These are phyloP conservation scores for Bacillus rossius DNA, from an alignment of 1,140 invertebrate species.

Conservation along the genomic window DNA sequence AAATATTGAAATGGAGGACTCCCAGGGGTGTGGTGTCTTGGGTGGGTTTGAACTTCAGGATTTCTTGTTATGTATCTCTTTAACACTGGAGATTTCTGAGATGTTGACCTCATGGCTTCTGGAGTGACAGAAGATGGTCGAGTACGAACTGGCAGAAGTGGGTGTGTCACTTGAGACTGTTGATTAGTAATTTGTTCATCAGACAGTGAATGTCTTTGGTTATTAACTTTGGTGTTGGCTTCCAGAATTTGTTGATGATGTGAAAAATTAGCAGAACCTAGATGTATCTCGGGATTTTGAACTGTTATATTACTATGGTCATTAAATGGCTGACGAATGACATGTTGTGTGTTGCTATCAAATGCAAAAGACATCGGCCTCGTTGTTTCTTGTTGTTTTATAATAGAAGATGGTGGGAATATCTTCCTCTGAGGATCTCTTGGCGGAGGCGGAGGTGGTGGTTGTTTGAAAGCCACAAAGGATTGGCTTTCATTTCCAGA, in stretches of 20 bases:
- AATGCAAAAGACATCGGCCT: slow-evolving; percentile 47
- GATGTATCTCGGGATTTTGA: not conserved
- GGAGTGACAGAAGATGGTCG: slow-evolving; percentile 52
- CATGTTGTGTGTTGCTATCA: slow-evolving; percentile 25
- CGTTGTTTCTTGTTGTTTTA: slow-evolving; percentile 23
- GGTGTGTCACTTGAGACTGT: not conserved
- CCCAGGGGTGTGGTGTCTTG: slow-evolving; percentile 18
- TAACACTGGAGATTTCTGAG: not conserved
- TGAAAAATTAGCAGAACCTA: too few relatives aligned
- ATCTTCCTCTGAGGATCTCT: slow-evolving; percentile 52
- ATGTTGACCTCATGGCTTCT: slow-evolving; percentile 29
- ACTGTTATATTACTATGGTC: not conserved
- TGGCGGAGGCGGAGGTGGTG: slow-evolving; percentile 63
- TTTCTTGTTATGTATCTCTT: slow-evolving; percentile 31
- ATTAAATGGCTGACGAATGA: too few relatives aligned
- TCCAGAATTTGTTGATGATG: too few relatives aligned
- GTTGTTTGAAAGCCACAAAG: slow-evolving; percentile 29
- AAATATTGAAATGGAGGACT: slow-evolving; percentile 52
- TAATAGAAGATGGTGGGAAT: not conserved
- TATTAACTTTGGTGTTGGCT: too few relatives aligned
- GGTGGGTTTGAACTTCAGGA: slow-evolving; percentile 13
- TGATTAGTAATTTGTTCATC: slow-evolving; percentile 1
- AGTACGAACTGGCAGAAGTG: slow-evolving; percentile 15
- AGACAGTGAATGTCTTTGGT: not conserved
- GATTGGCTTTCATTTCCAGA: not conserved